Percentiles rank a stretch among this genome's conserved stretches.
These are phyloP conservation scores for Microcebus ravelobensis DNA, from an alignment of 2,113 vertebrate species.

Conservation along the genomic window DNA sequence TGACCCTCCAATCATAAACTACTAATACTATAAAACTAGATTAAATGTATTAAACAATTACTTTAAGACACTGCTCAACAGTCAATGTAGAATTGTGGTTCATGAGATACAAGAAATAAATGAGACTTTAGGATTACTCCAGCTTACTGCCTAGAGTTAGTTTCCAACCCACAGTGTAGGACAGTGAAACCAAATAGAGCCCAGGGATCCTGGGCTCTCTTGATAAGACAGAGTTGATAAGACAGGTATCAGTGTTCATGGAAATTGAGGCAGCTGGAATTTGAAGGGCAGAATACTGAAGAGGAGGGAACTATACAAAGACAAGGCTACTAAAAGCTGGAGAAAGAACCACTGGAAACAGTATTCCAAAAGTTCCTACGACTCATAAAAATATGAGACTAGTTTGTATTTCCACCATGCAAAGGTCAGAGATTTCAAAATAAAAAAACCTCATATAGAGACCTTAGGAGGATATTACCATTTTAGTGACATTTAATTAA, in stretches of 20 bases:
- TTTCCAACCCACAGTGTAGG: background rate
- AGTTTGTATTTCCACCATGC: background rate
- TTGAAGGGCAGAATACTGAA: background rate
- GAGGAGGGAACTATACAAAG: background rate
- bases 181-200: background rate
- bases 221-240: background rate
- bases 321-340: background rate
- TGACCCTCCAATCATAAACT: background rate
- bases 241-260: background rate
- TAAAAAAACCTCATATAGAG: background rate
- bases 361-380: background rate
- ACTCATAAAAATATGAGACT: background rate
- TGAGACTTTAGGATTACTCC: background rate
- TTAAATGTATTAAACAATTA: background rate
- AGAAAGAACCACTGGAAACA: background rate
- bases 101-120: background rate
- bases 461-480: background rate
- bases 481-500: slow-evolving; percentile 15
- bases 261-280: background rate
- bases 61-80: background rate
- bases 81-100: background rate
- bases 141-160: background rate
- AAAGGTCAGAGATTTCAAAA: background rate
- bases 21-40: background rate
- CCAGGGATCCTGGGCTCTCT: background rate